These are phyloP conservation scores for Sphaerophoria rueppellii DNA, from an alignment of 2,888 invertebrate species.

Conservation along the genomic window DNA sequence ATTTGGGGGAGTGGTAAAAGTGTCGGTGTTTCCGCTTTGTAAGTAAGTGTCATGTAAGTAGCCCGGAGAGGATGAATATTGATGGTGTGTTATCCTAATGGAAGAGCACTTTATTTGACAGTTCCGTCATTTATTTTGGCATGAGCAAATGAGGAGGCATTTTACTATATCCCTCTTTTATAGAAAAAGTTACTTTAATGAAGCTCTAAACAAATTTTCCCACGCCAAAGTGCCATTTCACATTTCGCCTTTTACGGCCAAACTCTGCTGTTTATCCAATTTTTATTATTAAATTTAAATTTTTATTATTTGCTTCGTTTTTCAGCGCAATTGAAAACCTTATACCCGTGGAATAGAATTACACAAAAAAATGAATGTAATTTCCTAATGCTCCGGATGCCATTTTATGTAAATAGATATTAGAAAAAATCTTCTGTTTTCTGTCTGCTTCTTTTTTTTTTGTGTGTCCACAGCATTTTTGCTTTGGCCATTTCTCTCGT, in stretches of 20 bases:
- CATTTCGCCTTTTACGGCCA: background rate
- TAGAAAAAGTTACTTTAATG: background rate
- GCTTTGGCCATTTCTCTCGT: constrained; percentile 23
- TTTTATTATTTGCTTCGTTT: background rate
- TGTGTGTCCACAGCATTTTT: constrained; percentile 6
- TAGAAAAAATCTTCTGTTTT: constrained; percentile 40
- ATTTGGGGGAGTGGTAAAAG: background rate
- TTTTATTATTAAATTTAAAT: background rate
- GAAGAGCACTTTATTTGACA: background rate
- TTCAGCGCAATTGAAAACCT: background rate
- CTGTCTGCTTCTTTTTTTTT: background rate
- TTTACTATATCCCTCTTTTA: background rate
- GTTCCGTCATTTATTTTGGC: background rate
- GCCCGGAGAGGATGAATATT: background rate
- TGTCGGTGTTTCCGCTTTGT: background rate
- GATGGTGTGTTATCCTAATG: background rate
- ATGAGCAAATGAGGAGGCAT: background rate
- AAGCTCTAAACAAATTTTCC: background rate
- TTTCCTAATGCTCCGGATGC: constrained; percentile 56
- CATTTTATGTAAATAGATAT: constrained; percentile 58
- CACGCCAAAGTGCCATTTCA: background rate
- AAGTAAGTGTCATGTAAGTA: background rate
- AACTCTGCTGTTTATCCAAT: background rate
- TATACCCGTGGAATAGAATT: constrained; percentile 4
- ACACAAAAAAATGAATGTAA: constrained; percentile 45